A percentile compares a stretch with the other conserved stretches of the same genome.
Evolutionary conservation across 1,140 invertebrate species (phyloP).

Genomic region (Megalonaias nervosa): DNA sequence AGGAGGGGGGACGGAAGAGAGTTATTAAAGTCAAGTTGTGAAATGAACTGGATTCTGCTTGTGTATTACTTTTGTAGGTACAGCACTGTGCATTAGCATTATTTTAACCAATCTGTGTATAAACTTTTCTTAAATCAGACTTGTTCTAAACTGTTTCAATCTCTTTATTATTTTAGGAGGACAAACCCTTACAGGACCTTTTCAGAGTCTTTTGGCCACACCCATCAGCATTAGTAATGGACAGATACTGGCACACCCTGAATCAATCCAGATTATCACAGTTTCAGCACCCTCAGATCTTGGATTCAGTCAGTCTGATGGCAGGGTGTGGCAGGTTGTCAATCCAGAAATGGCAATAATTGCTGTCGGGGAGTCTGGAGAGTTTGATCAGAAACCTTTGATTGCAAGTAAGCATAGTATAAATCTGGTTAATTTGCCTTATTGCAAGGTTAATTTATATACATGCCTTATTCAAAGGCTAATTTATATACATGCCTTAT

Average conservation of each 20-base stretch:
- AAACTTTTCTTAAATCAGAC: no score
- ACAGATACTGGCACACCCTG: slow-evolving; percentile 43
- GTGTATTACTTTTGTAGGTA: no score
- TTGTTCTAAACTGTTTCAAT: no score
- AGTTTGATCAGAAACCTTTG: slow-evolving; percentile 31
- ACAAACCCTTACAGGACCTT: slow-evolving; percentile 11
- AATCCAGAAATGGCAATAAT: slow-evolving; percentile 58
- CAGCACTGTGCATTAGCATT: no score
- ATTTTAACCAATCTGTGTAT: no score
- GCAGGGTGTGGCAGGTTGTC: slow-evolving; percentile 53
- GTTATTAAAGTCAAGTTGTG: no score
- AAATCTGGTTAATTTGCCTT: not conserved
- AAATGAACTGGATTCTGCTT: no score
- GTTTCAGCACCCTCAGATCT: slow-evolving; percentile 50
- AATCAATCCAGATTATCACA: slow-evolving; percentile 64
- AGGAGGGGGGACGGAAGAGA: no score
- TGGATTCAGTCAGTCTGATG: slow-evolving; percentile 40
- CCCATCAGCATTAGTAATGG: slow-evolving; percentile 43
- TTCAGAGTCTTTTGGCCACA: slow-evolving; percentile 60
- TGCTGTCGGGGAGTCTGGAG: slow-evolving; percentile 42
- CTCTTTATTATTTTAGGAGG: no score
- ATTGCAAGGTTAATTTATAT: no score
- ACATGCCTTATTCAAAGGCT: no score
- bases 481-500: no score
- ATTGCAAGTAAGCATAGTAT: not conserved